Evolutionary conservation across 2,888 invertebrate genomes (phyloP), one percentile per base, ranked within the genome.

Genomic region (Cryptus armator): DNA sequence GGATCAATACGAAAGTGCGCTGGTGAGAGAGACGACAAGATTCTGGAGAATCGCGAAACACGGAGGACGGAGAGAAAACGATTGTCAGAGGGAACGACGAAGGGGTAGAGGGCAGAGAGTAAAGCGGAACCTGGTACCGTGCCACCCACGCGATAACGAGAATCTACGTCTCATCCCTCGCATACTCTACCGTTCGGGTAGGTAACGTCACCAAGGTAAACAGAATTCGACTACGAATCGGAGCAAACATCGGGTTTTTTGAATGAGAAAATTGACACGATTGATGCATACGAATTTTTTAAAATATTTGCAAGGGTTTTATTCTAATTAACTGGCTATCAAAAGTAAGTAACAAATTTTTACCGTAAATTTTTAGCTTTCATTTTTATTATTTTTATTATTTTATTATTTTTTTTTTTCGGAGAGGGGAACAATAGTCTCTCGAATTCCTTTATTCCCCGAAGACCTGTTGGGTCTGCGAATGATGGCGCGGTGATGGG

Each of bases 1-100:
- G 90, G 92, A 92, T 92, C 92, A 92, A 92, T 92, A 92, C 90
- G 86, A 83, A 85, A 87, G 81, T 87, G 68, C 53, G 86, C 84
- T 86, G 71, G 79, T 79, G 83, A 86, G 64, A 72, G 78, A 44
- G 19, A 56, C 81, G 46, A 48, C 74, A 53, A 48, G 62, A 64
- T 66, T 66, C 68, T 46, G 68, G 70, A 77, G 75, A 83, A 84
- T 37, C 59, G 80, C 46, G 64, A 84, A 59, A 66, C 51, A 12
- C 44, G 14, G 53, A 66, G 37, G 37, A 71, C 53, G 43, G 70
- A 82, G 64, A 67, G 79, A 32, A 59, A 48, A 56, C 64, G 66
- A 46, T 78, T 66, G 12, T 62, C 77, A 72, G 67, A 14, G 75
- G 62, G 62, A 37, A 37, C 29, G 62, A 32, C 7, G 64, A 32